A percentile compares a stretch with the other conserved stretches of the same genome.
phyloP scores from a whole-genome alignment of 2,888 invertebrate species.

The Idaea biselata region DNA sequence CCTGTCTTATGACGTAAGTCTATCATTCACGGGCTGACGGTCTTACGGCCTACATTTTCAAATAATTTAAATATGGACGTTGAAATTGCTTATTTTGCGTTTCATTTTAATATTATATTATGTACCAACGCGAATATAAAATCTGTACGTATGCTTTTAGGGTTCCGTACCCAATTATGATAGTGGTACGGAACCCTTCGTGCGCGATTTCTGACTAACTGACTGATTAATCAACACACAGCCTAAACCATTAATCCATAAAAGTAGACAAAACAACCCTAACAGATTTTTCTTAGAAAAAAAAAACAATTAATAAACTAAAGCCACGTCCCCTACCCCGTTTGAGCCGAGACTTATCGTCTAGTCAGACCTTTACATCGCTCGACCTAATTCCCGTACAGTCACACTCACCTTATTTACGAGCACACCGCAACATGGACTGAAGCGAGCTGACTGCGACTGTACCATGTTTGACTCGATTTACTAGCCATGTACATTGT shows the following conservation, averaged over 20 bases:
- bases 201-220: too few species aligned
- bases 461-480: neutral
- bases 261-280: too few species aligned
- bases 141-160: neutral
- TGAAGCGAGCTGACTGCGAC: neutral
- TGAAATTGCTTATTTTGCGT: slow-evolving; percentile 11
- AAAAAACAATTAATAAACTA: too few species aligned
- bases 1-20: neutral
- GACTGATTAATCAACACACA: too few species aligned
- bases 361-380: neutral
- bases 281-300: too few species aligned
- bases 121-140: neutral
- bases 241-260: too few species aligned
- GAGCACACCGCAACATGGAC: neutral
- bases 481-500: neutral
- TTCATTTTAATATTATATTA: slow-evolving; percentile 3
- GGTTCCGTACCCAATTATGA: neutral
- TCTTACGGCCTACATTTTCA: slow-evolving; percentile 10
- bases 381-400: neutral
- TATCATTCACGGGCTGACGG: neutral
- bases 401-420: neutral
- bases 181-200: too few species aligned
- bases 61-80: slow-evolving; percentile 22
- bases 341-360: neutral
- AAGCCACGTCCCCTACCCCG: too few species aligned